These are phyloP conservation scores for Dione vanillae DNA, from an alignment of 2,888 invertebrate species.

Conservation along the genomic window DNA sequence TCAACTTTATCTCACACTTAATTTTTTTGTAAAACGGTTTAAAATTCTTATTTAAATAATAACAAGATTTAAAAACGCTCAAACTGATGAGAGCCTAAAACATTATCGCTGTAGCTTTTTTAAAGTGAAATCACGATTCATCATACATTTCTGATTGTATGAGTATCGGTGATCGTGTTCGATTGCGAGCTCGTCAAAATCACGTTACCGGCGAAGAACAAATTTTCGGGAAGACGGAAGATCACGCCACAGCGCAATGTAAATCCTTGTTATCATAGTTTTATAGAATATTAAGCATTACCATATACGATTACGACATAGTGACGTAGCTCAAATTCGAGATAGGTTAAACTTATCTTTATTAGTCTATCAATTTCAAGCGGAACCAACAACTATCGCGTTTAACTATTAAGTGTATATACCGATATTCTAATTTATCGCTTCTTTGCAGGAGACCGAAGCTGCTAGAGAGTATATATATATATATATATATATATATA, in stretches of 20 bases:
- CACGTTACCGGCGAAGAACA: conserved; percentile 52
- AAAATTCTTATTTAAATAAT: too few species aligned
- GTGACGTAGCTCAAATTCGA: background rate
- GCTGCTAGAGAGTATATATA: too few species aligned
- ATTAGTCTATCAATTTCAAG: too few species aligned
- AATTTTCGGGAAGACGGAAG: conserved; percentile 44
- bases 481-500: too few species aligned
- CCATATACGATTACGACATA: background rate
- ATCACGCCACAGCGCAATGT: conserved; percentile 15
- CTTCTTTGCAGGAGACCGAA: too few species aligned
- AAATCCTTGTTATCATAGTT: conserved; percentile 9
- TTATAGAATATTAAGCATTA: background rate
- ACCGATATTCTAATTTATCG: too few species aligned
- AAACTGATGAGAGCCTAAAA: background rate
- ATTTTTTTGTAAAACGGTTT: too few species aligned
- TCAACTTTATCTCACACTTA: too few species aligned
- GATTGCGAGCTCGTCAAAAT: conserved; percentile 64
- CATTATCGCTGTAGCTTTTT: background rate
- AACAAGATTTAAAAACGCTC: background rate
- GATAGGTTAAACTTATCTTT: too few species aligned
- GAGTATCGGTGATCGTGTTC: conserved; percentile 30
- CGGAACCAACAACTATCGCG: too few species aligned
- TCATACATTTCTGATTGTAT: conserved; percentile 27
- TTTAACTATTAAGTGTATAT: too few species aligned
- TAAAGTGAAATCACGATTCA: conserved; percentile 13